Percentiles rank a stretch among this genome's conserved stretches.
These are phyloP conservation scores for Leiothrix lutea DNA, from an alignment of 2,113 vertebrate species.

Conservation along the genomic window DNA sequence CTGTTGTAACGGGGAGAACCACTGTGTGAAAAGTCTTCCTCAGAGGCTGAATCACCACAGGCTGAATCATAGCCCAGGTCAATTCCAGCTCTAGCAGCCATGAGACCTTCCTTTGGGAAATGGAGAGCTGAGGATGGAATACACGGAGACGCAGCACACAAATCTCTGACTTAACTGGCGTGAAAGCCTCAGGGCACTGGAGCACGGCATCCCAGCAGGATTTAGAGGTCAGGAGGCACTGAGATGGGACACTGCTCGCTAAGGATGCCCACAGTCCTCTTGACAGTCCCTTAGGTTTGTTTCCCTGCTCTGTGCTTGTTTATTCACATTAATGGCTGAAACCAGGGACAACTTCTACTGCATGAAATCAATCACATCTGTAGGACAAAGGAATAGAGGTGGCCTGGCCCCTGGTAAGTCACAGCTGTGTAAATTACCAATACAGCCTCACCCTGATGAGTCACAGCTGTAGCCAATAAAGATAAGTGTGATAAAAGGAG, in stretches of 20 bases:
- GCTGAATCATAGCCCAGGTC: not conserved
- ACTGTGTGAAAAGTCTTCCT: not conserved
- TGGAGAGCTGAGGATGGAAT: not conserved
- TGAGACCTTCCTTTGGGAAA: not conserved
- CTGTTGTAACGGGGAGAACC: not conserved
- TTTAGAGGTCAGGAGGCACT: not conserved
- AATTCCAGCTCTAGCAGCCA: not conserved
- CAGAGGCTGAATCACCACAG: not conserved
- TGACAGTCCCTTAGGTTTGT: not conserved
- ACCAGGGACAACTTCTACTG: not conserved
- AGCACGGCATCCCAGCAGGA: not conserved
- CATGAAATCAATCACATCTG: not conserved
- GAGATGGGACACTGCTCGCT: not conserved
- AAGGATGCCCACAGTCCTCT: not conserved
- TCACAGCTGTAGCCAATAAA: not conserved
- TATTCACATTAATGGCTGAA: not conserved
- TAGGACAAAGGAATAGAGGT: not conserved
- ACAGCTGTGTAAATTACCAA: not conserved
- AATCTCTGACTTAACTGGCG: not conserved
- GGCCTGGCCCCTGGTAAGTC: not conserved
- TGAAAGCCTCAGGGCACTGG: not conserved
- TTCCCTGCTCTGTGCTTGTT: not conserved
- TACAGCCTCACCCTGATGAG: not conserved
- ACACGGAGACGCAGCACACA: not conserved
- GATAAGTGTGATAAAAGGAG: not conserved